Base-by-base conservation (phyloP, 1,140 invertebrate genomes). In the Arion vulgaris region DNA sequence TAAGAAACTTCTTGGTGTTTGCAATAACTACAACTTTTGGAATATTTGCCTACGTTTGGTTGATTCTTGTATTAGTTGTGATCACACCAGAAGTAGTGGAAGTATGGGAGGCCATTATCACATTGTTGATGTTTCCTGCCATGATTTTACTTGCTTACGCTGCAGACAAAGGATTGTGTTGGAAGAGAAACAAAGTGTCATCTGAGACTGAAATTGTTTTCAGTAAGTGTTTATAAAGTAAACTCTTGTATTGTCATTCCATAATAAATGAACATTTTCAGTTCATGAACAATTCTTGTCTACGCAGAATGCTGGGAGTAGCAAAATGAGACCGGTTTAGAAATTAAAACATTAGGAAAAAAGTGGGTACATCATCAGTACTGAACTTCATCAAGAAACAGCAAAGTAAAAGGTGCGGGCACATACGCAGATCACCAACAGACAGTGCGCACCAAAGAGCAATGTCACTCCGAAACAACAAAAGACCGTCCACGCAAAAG, bases 1-100 rank as follows among this genome's bases (percentile, higher is more conserved):
- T 99, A 83, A 98, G 98, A 90, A 98, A 99, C 80, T 51, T 79
- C 57, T 62, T 49, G 13, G 94, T 95, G 66, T 95, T 95, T 86
- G 89, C 91, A 5, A 91, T 95, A 9, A 95, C 94, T 0, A 90
- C 92, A 1, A 87, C 94, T 62, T 95, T 94, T 89, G 93, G 93
- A 72, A 85, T 95, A 9, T 93, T 95, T 83, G 94, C 95, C 0
- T 95, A 95, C 90, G 87, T 95, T n/a, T 95, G 95, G 95, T 91
- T 95, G 15, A 90, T 94, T 39, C 85, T 95, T 17, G 93, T 95
- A 62, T 89, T 95, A 28, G 85, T 94, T 26, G 91, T 85, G 1
- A 88, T 90, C 23, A 91, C 93, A 0, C 93, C 93, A 0, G 88
- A 94, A 74, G 88, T 86, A 36, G 93, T 95, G 13, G 94, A 95